Evolutionary conservation across 1,140 invertebrate species (phyloP), one percentile per base, ranked within the genome.

Genomic region (Rhyacophila brunnea): DNA sequence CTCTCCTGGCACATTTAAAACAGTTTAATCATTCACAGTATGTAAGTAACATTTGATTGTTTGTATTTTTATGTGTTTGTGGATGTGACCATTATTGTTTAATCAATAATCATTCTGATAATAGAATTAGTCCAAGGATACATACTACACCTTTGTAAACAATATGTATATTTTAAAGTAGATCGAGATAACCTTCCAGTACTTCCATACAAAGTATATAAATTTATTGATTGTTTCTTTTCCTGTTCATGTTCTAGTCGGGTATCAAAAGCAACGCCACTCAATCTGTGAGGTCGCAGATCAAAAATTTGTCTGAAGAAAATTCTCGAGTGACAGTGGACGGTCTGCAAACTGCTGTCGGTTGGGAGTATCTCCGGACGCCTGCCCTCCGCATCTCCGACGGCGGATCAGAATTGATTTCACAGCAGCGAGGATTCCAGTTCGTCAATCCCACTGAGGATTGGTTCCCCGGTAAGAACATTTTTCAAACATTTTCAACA

Each of bases 361-460:
- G 92, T 15, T 89, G 90, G 78, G 87, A 92, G 70, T 96, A 85
- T 72, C 74, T 94, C n/a, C 78, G 88, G 9, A 90, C 87, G 0
- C 80, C 80, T 18, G 80, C 87, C 0, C 71, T 87, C 10, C 78
- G 80, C 2, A 59, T 88, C 1, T 78, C 84, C 62, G 89, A 92
- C 68, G 87, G 86, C 35, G 87, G 86, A 1, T 78, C 84, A 53
- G 73, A 83, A 6, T 78, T 83, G 35, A 82, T 87, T 49, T 81
- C 84, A 68, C 77, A 85, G 67, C 88, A 91, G 68, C 83, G 85
- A 64, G 90, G 90, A 6, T 93, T 92, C 73, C 86, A 91, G 68
- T 82, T 87, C 68, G 78, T 96, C n/a, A 90, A 93, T 75, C 92
- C 93, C 9, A 89, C 86, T 0, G 89, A 95, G 65, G 83, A 88